phyloP scores from a whole-genome alignment of 2,888 invertebrate genomes.

The Pachymerium ferrugineum region DNA sequence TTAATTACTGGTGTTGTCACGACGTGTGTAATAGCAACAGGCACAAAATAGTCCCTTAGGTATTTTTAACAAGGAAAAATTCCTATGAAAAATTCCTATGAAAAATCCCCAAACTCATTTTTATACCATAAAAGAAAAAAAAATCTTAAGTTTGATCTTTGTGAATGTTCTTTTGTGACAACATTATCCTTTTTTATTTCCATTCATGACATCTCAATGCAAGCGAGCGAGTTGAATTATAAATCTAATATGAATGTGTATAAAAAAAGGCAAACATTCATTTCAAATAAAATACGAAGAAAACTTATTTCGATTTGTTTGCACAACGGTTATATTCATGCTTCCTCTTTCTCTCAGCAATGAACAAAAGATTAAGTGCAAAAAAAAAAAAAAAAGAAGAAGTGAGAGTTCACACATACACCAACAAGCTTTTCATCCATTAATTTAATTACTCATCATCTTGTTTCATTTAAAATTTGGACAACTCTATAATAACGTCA shows the following conservation, averaged over 20 bases:
- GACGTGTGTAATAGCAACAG: background rate
- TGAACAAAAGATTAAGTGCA: background rate
- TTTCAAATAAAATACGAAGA: background rate
- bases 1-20: background rate
- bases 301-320: background rate
- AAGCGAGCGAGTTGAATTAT: no score
- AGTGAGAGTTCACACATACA: background rate
- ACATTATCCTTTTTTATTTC: background rate
- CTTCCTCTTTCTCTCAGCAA: background rate
- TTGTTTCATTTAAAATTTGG: background rate
- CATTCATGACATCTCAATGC: background rate
- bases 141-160: no score
- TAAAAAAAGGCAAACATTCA: background rate
- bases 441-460: conserved; percentile 20
- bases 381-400: background rate
- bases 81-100: no score
- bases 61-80: no score
- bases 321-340: background rate
- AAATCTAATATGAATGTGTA: no score
- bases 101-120: no score
- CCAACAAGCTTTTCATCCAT: background rate
- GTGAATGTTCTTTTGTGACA: no score
- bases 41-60: background rate
- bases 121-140: no score
- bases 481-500: conserved; percentile 7